phyloP scores from a whole-genome alignment of 2,888 invertebrate genomes.

The Microchrysa polita region DNA sequence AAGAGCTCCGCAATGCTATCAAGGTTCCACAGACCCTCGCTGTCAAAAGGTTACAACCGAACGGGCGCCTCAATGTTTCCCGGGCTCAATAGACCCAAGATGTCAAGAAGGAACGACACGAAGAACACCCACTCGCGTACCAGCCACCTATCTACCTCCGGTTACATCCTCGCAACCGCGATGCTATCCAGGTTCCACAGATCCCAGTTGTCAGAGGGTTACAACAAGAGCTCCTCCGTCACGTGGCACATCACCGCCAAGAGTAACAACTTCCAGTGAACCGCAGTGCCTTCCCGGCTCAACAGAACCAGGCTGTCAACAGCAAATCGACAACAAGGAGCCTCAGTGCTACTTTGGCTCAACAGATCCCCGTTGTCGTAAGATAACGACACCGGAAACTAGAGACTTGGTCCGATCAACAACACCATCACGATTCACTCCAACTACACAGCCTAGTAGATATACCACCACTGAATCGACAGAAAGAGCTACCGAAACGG shows the following conservation, averaged over 20 bases:
- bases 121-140: slow-evolving; percentile 55
- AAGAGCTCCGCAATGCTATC: slow-evolving; percentile 55
- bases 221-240: slow-evolving; percentile 52
- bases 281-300: slow-evolving; percentile 54
- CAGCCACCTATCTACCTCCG: slow-evolving; percentile 53
- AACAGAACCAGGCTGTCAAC: slow-evolving; percentile 52
- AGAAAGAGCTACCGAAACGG: too few species aligned
- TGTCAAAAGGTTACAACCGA: slow-evolving; percentile 47
- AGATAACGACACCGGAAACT: slow-evolving; percentile 11
- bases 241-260: too few species aligned
- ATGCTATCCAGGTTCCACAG: slow-evolving; percentile 58
- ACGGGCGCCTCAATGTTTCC: slow-evolving; percentile 55
- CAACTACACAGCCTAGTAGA: too few species aligned
- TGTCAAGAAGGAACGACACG: slow-evolving; percentile 60
- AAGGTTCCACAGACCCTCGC: slow-evolving; percentile 58
- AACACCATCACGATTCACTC: slow-evolving; percentile 50
- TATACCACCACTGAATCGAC: slow-evolving; percentile 40
- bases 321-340: slow-evolving; percentile 16
- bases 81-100: slow-evolving; percentile 58
- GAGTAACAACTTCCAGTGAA: slow-evolving; percentile 52
- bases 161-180: not conserved
- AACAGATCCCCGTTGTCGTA: slow-evolving; percentile 52
- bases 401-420: not conserved
- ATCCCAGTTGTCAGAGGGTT: slow-evolving; percentile 61
- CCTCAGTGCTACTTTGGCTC: slow-evolving; percentile 53